Conservation (phyloP, 2,888 invertebrate species). For the Ophion slaviceki region DNA sequence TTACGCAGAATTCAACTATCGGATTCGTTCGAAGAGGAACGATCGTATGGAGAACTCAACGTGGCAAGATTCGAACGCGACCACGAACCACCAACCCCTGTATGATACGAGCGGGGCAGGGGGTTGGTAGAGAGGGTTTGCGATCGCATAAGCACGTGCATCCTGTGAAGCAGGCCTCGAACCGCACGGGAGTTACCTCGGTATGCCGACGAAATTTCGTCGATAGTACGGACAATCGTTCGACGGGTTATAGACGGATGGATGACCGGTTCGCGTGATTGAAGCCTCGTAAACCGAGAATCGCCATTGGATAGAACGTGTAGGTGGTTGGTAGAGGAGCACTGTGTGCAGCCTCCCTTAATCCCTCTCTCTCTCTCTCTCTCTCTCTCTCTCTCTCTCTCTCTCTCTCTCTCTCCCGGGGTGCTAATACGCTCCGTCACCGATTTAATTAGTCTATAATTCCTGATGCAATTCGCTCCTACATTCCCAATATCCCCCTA, state of each 20-base stretch:
- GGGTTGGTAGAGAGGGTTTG: neutral
- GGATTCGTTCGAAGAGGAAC: neutral
- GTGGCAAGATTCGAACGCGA: slow-evolving; percentile 20
- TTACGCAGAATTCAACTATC: neutral
- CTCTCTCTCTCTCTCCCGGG: slow-evolving; percentile 57
- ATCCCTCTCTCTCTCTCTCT: neutral
- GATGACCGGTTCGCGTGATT: slow-evolving; percentile 54
- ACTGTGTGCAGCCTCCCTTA: slow-evolving; percentile 6
- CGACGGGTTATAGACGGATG: slow-evolving; percentile 36
- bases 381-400: slow-evolving; percentile 2
- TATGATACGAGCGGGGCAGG: slow-evolving; percentile 11
- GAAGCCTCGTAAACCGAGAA: slow-evolving; percentile 62
- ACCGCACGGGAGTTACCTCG: slow-evolving; percentile 49
- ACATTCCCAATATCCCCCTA: slow-evolving; percentile 2
- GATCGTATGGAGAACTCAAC: neutral
- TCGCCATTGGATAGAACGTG: slow-evolving; percentile 46
- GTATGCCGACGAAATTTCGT: slow-evolving; percentile 46
- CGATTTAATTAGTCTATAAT: slow-evolving; percentile 80
- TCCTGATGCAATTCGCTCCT: slow-evolving; percentile 58
- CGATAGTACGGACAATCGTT: slow-evolving; percentile 33
- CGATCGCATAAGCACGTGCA: slow-evolving; percentile 43
- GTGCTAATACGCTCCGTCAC: slow-evolving; percentile 76
- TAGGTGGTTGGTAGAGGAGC: slow-evolving; percentile 7
- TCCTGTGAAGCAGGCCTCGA: slow-evolving; percentile 13
- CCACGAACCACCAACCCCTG: slow-evolving; percentile 13